phyloP scores from a whole-genome alignment of 30 jellyfish, hydroid and myxozoan genomes.

The Aurelia sp. region DNA sequence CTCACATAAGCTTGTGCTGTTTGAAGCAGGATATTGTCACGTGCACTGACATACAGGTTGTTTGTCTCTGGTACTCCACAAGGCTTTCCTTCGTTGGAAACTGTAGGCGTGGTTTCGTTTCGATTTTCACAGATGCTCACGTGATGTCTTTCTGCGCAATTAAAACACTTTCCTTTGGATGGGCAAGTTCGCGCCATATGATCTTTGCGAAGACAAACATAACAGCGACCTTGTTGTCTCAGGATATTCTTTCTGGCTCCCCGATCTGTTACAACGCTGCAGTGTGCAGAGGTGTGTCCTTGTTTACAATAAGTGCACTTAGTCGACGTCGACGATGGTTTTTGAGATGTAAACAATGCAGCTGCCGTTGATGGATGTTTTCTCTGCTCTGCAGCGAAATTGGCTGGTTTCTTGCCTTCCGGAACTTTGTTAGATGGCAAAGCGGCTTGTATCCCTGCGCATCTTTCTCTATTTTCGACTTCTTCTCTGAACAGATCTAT shows the following conservation, averaged over 20 bases:
- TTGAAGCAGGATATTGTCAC: constrained; percentile 16
- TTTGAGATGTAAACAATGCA: too few relatives aligned
- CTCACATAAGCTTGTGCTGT: constrained; percentile 31
- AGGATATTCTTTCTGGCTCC: constrained; percentile 1
- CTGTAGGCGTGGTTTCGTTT: constrained; percentile 5
- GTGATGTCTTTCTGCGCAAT: constrained; percentile 19
- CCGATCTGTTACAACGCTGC: constrained; percentile 13
- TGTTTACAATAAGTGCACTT: constrained; percentile 29
- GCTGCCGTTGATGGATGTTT: not conserved
- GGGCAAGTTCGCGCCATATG: constrained; percentile 23
- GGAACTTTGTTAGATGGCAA: constrained; percentile 13
- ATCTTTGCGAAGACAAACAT: constrained; percentile 11
- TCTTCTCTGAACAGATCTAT: constrained; percentile 9
- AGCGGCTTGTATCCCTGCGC: constrained; percentile 30
- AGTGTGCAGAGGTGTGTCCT: constrained; percentile 11
- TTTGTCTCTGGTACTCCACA: not conserved
- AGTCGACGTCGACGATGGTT: too few relatives aligned
- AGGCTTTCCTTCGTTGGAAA: too few relatives aligned
- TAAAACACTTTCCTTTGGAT: constrained; percentile 29
- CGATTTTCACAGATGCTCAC: constrained; percentile 17
- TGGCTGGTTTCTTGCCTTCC: too few relatives aligned
- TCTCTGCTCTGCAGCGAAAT: too few relatives aligned
- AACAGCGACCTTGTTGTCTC: constrained; percentile 31
- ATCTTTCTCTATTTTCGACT: constrained; percentile 33
- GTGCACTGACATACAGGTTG: constrained; percentile 1